Evolutionary conservation across 2,113 vertebrate species (phyloP), one percentile per base, ranked within the genome.

Genomic region (Lasiurus cinereus): DNA sequence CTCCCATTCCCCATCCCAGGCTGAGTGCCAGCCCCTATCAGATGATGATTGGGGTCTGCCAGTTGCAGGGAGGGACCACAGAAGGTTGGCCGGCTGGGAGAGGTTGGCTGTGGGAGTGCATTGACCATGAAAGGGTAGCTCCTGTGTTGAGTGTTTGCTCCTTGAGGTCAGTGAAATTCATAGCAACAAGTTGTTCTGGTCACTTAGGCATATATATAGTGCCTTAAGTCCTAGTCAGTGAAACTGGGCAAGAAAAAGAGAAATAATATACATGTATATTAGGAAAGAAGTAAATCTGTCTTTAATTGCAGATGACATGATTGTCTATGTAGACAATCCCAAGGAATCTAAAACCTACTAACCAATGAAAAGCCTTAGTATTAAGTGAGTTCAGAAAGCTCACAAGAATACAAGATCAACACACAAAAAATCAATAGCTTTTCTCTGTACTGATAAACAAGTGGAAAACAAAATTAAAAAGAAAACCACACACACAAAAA

Each of bases 401-500:
- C 56, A 62, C 10, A 94, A 94, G 43, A 91, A 84, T 80, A 84
- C 6, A 78, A 73, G 29, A 43, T 50, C 3, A 80, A 24, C 66
- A 70, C 0, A 13, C 2, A 54, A 18, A 50, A 56, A 69, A 46
- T 36, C 11, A 77, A 14, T 8, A 36, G 10, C 1, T 93, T 70
- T 77, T 79, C 50, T 88, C 13, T 21, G 36, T 79, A 70, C 31
- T 22, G n/a, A 84, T 15, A 50, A 48, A 69, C n/a, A 77, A 72
- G 10, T 78, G 18, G 36, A 83, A 92, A 83, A 27, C 10, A 84
- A 80, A 84, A 88, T 79, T n/a, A n/a, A n/a, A n/a, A n/a, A n/a
- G n/a, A 39, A 39, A 39, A 39, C 39, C 39, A 39, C 39, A 39
- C 39, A 39, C 39, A 22, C 1, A 78, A 90, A 83, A 90, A 91